Evolutionary conservation across 2,113 vertebrate genomes (phyloP), one percentile per base, ranked within the genome.

Genomic region (Caloenas nicobarica): DNA sequence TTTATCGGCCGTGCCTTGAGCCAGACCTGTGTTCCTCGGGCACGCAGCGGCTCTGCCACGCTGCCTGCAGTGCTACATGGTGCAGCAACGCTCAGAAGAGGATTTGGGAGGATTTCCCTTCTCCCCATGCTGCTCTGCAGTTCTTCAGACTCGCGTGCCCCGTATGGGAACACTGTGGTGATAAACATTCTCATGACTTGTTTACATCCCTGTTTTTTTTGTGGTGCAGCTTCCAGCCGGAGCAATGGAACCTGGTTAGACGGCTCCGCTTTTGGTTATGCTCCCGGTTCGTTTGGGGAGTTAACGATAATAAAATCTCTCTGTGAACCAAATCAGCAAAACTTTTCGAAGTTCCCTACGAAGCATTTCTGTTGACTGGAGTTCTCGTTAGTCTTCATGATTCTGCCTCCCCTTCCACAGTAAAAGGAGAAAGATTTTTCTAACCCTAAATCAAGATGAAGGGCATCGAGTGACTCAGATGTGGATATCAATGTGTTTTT

Each of bases 401-500:
- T 26, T 60, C 90, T 86, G 71, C 85, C 73, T 85, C n/a, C 3
- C 2, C 81, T 88, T 73, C 70, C 88, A 16, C 72, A 36, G 88
- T 13, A 42, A 21, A 85, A 93, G 89, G 11, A 71, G 60, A 4
- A 61, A 60, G 48, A 21, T 94, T 94, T 40, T 91, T 24, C 0
- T 74, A 78, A 94, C 38, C 14, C 0, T 6, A 10, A 36, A 31
- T 33, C 0, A 4, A 66, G 71, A 22, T 58, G 82, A 78, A 48
- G 54, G 76, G 51, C 51, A 40, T 9, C 0, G 6, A 51, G 26
- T 86, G 91, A 44, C 93, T 93, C 80, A 83, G 72, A 29, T 71
- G 86, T 81, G 90, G 65, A 84, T 86, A 53, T 87, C 70, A 65
- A 71, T 29, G 77, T n/a, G 79, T 86, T 94, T 93, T 92, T 44